Percentiles rank a stretch among this genome's conserved stretches.
phyloP scores from a whole-genome alignment of 2,797 vertebrate species.

The Chelmon rostratus region DNA sequence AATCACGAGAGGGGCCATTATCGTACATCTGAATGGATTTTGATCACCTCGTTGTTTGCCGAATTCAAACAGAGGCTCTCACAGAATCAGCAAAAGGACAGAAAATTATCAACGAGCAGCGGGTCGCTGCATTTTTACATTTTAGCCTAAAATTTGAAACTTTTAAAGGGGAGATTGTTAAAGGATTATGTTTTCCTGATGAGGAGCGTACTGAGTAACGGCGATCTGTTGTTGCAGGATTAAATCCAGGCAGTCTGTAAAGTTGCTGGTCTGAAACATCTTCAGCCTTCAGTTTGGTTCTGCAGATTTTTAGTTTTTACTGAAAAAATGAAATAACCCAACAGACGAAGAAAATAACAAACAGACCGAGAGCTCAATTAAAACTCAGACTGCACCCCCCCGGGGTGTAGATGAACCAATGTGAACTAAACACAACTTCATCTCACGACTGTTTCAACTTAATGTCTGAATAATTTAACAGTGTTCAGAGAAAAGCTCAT shows the following conservation, averaged over 20 bases:
- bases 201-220: too few species aligned
- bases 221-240: background rate
- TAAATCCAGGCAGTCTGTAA: background rate
- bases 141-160: accelerated
- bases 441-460: too few species aligned
- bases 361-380: background rate
- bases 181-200: too few species aligned
- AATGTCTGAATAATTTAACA: too few species aligned
- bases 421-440: accelerated
- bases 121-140: accelerated
- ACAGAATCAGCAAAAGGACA: accelerated
- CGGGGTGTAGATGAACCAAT: too few species aligned
- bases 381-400: background rate
- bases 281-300: too few species aligned
- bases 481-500: background rate
- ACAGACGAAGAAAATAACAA: background rate
- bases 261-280: background rate
- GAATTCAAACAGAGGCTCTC: background rate
- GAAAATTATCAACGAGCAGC: accelerated
- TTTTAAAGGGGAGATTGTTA: background rate
- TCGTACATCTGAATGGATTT: too few species aligned
- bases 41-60: background rate
- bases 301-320: background rate
- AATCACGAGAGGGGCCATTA: too few species aligned
- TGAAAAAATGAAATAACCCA: background rate